A percentile compares a stretch with the other conserved stretches of the same genome.
Conservation (phyloP, 2,113 vertebrate genomes). For the Bothrops jararaca region DNA sequence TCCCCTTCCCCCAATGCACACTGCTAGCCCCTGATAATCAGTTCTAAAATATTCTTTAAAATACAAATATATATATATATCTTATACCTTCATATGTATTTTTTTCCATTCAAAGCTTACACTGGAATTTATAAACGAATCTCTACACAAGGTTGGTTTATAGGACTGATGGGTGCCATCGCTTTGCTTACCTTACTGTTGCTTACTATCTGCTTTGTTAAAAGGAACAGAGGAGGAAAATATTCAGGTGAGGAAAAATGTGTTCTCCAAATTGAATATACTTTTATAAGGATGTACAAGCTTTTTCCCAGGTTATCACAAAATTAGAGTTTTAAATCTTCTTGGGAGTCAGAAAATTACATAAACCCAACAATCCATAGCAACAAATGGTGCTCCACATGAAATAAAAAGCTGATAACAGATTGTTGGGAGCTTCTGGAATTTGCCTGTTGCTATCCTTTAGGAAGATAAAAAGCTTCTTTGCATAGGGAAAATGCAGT, state of each 20-base stretch:
- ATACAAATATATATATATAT: no score
- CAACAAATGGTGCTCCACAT: neutral
- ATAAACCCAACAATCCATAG: neutral
- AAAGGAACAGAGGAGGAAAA: constrained; percentile 95
- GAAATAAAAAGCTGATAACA: neutral
- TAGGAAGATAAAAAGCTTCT: neutral
- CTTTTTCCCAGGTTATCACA: neutral
- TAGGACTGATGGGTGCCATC: constrained; percentile 93
- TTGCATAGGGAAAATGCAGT: neutral
- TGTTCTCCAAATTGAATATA: neutral
- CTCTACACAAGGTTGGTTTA: constrained; percentile 95
- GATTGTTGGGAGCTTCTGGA: neutral
- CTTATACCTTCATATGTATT: constrained; percentile 14
- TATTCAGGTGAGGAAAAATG: constrained; percentile 84
- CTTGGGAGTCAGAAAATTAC: neutral
- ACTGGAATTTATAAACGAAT: constrained; percentile 85
- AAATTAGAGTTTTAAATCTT: neutral
- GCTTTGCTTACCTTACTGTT: constrained; percentile 89
- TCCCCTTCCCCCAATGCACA: neutral
- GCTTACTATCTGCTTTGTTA: constrained; percentile 91
- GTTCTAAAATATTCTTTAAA: neutral
- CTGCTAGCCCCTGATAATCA: neutral
- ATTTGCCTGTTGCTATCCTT: neutral
- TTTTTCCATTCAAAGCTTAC: constrained; percentile 73
- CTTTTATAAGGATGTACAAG: neutral